Percentiles rank a stretch among this genome's conserved stretches.
phyloP scores from a whole-genome alignment of 2,888 invertebrate species.

The Eucera pruinosa region DNA sequence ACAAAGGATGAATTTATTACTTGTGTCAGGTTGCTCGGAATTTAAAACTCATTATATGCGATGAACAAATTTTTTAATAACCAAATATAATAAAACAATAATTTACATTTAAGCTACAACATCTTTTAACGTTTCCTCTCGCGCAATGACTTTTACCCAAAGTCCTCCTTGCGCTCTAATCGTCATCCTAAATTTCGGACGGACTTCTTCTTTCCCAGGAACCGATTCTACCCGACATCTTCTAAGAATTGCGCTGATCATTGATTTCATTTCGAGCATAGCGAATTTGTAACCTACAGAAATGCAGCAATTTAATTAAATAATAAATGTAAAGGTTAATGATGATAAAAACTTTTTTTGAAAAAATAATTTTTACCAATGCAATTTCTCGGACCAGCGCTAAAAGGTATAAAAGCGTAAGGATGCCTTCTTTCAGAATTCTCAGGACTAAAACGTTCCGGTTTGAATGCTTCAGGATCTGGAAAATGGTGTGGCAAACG shows the following conservation, averaged over 20 bases:
- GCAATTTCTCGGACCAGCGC: conserved; percentile 87
- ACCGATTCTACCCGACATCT: conserved; percentile 85
- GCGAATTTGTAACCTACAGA: conserved; percentile 88
- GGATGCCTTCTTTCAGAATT: conserved; percentile 85
- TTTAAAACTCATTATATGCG: not conserved
- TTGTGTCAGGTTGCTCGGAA: not conserved
- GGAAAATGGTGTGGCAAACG: conserved; percentile 86
- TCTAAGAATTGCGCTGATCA: conserved; percentile 86
- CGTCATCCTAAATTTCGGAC: conserved; percentile 86
- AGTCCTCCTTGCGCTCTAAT: conserved; percentile 86
- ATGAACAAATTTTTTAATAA: not conserved
- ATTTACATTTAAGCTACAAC: conserved; percentile 22
- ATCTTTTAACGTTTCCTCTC: conserved; percentile 55
- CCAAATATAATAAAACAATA: conserved; percentile 2
- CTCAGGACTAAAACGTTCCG: conserved; percentile 86
- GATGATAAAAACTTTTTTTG: too few species aligned
- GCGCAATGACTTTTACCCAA: conserved; percentile 85
- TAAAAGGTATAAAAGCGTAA: conserved; percentile 87
- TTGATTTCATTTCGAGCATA: conserved; percentile 87
- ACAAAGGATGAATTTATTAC: not conserved
- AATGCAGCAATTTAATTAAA: not conserved
- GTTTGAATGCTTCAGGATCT: conserved; percentile 86
- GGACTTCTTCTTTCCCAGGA: conserved; percentile 85
- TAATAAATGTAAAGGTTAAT: not conserved
- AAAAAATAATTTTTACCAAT: conserved; percentile 81